Evolutionary conservation across 2,888 invertebrate species (phyloP).

Genomic region (Globia sparganii): DNA sequence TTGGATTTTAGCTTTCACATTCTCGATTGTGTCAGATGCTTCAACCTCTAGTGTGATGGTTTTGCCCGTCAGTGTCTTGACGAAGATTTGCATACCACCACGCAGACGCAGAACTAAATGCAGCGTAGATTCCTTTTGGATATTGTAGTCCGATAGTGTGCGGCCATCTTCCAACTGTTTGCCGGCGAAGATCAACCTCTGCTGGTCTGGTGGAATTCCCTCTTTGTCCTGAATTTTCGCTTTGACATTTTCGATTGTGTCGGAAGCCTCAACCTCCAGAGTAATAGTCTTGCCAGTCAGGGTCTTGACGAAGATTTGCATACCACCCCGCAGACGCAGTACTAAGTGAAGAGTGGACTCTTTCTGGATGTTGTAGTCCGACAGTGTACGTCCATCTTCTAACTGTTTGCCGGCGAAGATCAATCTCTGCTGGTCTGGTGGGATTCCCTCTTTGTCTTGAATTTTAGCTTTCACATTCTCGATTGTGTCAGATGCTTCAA

Average conservation of each 20-base stretch:
- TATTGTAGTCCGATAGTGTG: slow-evolving; percentile 55
- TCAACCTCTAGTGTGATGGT: slow-evolving; percentile 57
- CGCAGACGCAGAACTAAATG: slow-evolving; percentile 56
- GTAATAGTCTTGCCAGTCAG: slow-evolving; percentile 62
- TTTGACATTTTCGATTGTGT: slow-evolving; percentile 63
- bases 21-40: slow-evolving; percentile 60
- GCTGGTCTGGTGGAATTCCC: slow-evolving; percentile 63
- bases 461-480: slow-evolving; percentile 64
- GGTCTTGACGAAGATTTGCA: slow-evolving; percentile 63
- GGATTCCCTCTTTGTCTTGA: slow-evolving; percentile 62
- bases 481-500: slow-evolving; percentile 60
- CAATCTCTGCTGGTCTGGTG: slow-evolving; percentile 61
- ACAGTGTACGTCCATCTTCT: slow-evolving; percentile 54
- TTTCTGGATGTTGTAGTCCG: slow-evolving; percentile 61
- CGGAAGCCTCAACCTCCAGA: slow-evolving; percentile 53
- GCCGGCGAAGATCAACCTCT: slow-evolving; percentile 61
- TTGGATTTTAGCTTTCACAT: slow-evolving; percentile 62
- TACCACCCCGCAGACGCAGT: slow-evolving; percentile 58
- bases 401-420: slow-evolving; percentile 64
- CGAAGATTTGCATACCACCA: slow-evolving; percentile 65
- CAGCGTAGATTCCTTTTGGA: slow-evolving; percentile 57
- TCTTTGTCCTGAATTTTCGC: slow-evolving; percentile 65
- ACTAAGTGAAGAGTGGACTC: slow-evolving; percentile 57
- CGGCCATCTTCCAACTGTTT: slow-evolving; percentile 62
- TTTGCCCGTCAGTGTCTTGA: slow-evolving; percentile 59